Conservation (phyloP, 2,888 invertebrate genomes). For the Anodontia alba region DNA sequence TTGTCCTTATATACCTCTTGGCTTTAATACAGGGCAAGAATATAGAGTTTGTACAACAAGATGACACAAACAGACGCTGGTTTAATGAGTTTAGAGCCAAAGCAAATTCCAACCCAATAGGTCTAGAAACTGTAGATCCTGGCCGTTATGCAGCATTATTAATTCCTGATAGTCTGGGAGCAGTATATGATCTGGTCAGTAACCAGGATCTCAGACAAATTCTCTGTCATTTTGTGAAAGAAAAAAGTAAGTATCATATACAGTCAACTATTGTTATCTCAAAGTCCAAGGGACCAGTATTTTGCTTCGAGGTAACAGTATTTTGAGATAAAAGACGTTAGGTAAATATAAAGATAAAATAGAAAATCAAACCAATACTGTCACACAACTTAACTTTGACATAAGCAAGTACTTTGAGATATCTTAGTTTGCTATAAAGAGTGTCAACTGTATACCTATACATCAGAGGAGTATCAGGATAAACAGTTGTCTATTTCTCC, state of each 20-base stretch:
- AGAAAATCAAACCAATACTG: too few relatives aligned
- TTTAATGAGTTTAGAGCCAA: slow-evolving; percentile 86
- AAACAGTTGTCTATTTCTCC: too few relatives aligned
- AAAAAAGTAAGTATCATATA: slow-evolving; percentile 83
- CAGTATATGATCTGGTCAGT: slow-evolving; percentile 83
- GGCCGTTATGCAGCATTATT: slow-evolving; percentile 85
- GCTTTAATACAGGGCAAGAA: slow-evolving; percentile 80
- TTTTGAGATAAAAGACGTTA: too few relatives aligned
- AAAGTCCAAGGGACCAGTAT: too few relatives aligned
- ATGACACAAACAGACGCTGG: slow-evolving; percentile 85
- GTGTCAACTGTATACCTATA: too few relatives aligned
- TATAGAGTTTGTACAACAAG: slow-evolving; percentile 84
- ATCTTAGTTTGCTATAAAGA: too few relatives aligned
- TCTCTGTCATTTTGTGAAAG: slow-evolving; percentile 84
- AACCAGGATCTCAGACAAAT: slow-evolving; percentile 84
- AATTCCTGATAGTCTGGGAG: slow-evolving; percentile 85
- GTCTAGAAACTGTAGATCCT: slow-evolving; percentile 85
- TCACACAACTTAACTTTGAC: too few relatives aligned
- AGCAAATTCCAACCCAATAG: slow-evolving; percentile 84
- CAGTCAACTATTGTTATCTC: neutral
- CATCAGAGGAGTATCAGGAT: too few relatives aligned
- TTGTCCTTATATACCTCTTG: too few relatives aligned
- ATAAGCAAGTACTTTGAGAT: too few relatives aligned
- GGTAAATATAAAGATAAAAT: too few relatives aligned
- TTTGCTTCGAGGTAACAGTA: too few relatives aligned